These are phyloP conservation scores for Myotis yumanensis DNA, from an alignment of 2,113 vertebrate genomes.

Conservation along the genomic window DNA sequence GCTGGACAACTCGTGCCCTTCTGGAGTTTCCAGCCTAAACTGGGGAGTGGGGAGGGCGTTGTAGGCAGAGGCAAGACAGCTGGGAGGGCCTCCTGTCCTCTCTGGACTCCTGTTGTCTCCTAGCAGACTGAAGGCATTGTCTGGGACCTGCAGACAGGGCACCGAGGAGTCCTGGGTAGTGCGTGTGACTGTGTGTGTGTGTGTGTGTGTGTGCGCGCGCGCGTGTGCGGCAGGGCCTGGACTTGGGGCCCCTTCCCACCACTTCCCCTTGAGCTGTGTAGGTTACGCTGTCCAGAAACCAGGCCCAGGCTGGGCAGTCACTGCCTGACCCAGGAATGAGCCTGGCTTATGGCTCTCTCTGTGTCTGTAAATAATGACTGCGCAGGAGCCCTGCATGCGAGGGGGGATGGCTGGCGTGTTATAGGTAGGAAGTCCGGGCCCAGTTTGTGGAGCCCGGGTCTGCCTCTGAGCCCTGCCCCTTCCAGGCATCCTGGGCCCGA, in stretches of 20 bases:
- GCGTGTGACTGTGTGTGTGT: neutral
- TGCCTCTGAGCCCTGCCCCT: neutral
- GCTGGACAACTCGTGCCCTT: neutral
- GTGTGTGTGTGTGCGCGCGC: fast-evolving
- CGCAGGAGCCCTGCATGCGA: neutral
- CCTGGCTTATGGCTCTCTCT: neutral
- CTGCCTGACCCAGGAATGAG: neutral
- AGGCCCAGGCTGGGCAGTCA: neutral
- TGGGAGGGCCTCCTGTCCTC: neutral
- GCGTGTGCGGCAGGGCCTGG: fast-evolving
- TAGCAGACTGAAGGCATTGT: neutral
- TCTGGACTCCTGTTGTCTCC: neutral
- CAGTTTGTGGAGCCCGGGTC: neutral
- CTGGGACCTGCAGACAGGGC: neutral
- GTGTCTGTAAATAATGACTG: neutral
- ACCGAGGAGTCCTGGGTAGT: neutral
- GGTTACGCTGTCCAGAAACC: neutral
- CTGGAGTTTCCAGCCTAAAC: neutral
- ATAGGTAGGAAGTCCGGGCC: neutral
- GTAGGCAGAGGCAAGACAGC: neutral
- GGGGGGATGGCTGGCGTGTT: neutral
- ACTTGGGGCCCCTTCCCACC: neutral
- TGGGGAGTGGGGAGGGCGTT: neutral
- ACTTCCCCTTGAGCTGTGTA: neutral
- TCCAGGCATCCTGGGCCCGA: neutral